Base-by-base conservation (phyloP, 2,797 vertebrate species). In the Hydrophis major region DNA sequence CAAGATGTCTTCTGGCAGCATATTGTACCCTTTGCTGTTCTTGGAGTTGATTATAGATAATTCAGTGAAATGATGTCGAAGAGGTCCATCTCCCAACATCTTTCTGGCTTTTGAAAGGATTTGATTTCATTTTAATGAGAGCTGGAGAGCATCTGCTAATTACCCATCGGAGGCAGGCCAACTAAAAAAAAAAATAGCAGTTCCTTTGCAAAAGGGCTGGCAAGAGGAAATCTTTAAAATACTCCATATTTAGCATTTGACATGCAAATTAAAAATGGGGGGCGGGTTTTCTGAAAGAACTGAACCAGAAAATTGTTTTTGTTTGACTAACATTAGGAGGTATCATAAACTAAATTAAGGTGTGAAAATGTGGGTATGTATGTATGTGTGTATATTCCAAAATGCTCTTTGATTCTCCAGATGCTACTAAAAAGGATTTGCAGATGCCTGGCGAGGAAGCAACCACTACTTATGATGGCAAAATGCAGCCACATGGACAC, bases 111-210 rank as follows among this genome's bases (percentile, higher is more conserved):
- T 95, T 93, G 61, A 92, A 95, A 96, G 90, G 88, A 91, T 94
- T 91, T 95, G 95, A 96, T 94, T 95, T 90, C 89, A 92, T 78
- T 95, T 95, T 96, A 95, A 95, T 37, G 55, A 96, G 94, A 86
- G 90, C 88, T 95, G 94, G 89, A 93, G 86, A 96, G 93, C 96
- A 97, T 96, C 95, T 96, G 95, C 91, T 94, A 96, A 96, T 95
- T 91, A 95, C 0, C 92, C 86, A 92, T 92, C 86, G 5, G 92
- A 95, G 92, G 93, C 32, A 95, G 91, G 74, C 86, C 53, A 91
- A 63, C 93, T 95, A 94, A 95, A 92, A 94, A 96, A 53, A 92
- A 95, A 95, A 96, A 95, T 2, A 93, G 90, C 91, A 94, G 87
- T 89, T 93, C 60, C 0, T 4, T 14, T 92, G 88, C 92, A 94